phyloP scores from a whole-genome alignment of 2,113 vertebrate genomes.

The Nesogale talazaci region DNA sequence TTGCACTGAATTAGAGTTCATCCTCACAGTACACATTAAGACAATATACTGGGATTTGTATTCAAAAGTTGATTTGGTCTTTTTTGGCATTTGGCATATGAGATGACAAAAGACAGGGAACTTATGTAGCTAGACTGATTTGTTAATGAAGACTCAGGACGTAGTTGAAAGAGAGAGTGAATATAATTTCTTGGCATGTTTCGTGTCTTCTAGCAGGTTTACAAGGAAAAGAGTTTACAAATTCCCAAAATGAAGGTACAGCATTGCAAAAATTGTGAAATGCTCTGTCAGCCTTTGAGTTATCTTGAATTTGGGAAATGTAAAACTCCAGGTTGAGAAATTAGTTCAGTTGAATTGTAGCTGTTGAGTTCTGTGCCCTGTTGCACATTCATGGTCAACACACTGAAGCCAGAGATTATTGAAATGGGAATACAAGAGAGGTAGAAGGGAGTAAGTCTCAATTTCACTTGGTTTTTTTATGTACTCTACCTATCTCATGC shows the following conservation, averaged over 20 bases:
- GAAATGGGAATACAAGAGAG: background rate
- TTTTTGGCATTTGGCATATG: background rate
- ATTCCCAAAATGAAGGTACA: background rate
- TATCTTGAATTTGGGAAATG: constrained; percentile 50
- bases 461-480: background rate
- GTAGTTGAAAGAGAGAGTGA: background rate
- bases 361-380: constrained; percentile 30
- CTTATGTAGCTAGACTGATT: background rate
- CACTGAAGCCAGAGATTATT: constrained; percentile 45
- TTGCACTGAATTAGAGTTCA: background rate
- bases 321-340: constrained; percentile 53
- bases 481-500: background rate
- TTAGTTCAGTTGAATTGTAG: background rate
- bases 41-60: constrained; percentile 27
- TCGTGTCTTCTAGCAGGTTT: background rate
- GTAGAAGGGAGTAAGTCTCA: background rate
- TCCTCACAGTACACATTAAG: background rate
- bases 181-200: background rate
- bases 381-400: background rate
- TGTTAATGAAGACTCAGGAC: background rate
- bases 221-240: background rate
- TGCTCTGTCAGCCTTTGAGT: background rate
- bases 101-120: background rate
- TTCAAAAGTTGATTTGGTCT: background rate
- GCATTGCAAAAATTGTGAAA: constrained; percentile 4